A percentile compares a stretch with the other conserved stretches of the same genome.
Conservation (phyloP, 92 coral and sea anemone species). For the Paragorgia papillata region DNA sequence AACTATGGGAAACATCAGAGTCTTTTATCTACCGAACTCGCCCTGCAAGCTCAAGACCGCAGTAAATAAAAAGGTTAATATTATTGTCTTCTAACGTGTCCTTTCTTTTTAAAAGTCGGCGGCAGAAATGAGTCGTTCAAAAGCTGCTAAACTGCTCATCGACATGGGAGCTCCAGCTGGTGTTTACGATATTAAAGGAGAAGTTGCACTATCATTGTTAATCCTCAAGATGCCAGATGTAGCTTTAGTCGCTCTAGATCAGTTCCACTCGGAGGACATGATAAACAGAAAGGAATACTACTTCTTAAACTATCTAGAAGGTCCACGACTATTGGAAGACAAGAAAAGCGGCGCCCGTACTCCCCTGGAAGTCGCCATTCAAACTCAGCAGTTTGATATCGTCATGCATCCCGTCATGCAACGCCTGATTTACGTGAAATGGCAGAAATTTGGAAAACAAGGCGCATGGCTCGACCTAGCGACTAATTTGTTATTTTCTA, state of each 20-base stretch:
- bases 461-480: conserved; percentile 61
- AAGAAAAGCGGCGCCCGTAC: conserved; percentile 94
- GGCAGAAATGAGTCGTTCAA: conserved; percentile 94
- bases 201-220: conserved; percentile 86
- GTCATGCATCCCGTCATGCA: conserved; percentile 77
- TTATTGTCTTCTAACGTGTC: too few species aligned
- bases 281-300: conserved; percentile 66
- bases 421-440: conserved; percentile 67
- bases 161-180: conserved; percentile 91
- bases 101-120: conserved; percentile 67
- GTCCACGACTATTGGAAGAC: conserved; percentile 49
- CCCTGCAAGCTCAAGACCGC: too few species aligned
- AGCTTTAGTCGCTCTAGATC: conserved; percentile 75
- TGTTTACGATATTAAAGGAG: conserved; percentile 84
- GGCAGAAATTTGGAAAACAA: conserved; percentile 58
- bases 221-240: conserved; percentile 98
- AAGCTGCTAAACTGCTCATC: conserved; percentile 79
- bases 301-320: conserved; percentile 69
- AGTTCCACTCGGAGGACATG: conserved; percentile 72
- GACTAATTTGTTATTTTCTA: conserved; percentile 56
- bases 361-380: conserved; percentile 77
- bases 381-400: conserved; percentile 65
- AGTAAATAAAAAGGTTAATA: too few species aligned
- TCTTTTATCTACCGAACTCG: too few species aligned
- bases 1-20: too few species aligned